phyloP scores from a whole-genome alignment of 1,140 invertebrate species.

The Trachymyrmex cornetzi region DNA sequence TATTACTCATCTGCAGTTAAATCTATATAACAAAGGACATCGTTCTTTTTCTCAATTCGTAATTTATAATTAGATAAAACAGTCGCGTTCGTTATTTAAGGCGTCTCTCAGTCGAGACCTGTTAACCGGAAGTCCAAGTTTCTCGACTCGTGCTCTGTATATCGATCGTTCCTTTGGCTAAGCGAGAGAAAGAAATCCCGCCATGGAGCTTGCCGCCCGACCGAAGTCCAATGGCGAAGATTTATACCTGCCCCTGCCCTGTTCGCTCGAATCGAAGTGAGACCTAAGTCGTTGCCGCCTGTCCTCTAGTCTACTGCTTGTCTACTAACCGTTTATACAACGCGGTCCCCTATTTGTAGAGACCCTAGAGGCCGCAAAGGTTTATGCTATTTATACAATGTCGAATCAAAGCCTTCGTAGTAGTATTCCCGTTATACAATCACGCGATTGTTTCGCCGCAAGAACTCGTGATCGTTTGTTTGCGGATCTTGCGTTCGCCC shows the following conservation, averaged over 20 bases:
- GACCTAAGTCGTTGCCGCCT: constrained; percentile 54
- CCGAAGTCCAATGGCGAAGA: constrained; percentile 43
- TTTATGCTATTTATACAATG: constrained; percentile 62
- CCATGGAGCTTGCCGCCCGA: constrained; percentile 22
- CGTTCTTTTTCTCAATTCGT: not conserved
- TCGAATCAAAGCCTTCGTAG: constrained; percentile 46
- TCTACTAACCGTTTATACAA: constrained; percentile 65
- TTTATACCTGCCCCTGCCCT: constrained; percentile 57
- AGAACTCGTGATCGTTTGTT: not conserved
- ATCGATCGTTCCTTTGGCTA: constrained; percentile 9
- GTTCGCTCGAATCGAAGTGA: constrained; percentile 37
- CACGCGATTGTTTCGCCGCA: constrained; percentile 33
- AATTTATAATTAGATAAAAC: constrained; percentile 10
- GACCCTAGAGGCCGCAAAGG: constrained; percentile 54
- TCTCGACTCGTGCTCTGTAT: not conserved
- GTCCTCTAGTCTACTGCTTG: constrained; percentile 56
- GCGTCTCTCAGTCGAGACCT: not conserved
- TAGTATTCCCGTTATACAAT: constrained; percentile 43
- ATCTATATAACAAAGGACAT: not conserved
- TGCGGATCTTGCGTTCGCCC: not conserved
- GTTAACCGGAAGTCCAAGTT: constrained; percentile 12
- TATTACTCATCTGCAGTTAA: not conserved
- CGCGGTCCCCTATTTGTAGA: constrained; percentile 57
- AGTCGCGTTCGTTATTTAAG: not conserved
- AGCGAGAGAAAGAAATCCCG: constrained; percentile 32